Base-by-base conservation (phyloP, 2,797 vertebrate genomes). In the Pipistrellus pygmaeus region DNA sequence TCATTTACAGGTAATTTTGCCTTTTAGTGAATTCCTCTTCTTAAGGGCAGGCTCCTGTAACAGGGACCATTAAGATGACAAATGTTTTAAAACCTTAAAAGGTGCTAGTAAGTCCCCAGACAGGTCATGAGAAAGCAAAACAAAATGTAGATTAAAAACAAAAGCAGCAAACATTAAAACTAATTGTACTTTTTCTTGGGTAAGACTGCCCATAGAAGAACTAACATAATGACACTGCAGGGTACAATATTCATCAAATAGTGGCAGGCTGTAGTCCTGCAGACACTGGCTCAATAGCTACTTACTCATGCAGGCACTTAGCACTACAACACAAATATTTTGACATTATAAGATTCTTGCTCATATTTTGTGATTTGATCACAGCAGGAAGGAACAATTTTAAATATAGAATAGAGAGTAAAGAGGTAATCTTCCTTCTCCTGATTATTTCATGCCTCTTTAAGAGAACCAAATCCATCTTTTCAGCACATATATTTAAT, bases 71-170 rank as follows among this genome's bases (percentile, higher is more conserved):
- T 96, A 95, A 51, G 11, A 84, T 82, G 44, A 46, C 51, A 85
- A 64, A 60, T 64, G 21, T 85, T 88, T 95, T 62, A 71, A 66
- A 91, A 27, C 27, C 72, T 78, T 77, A 27, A 46, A 87, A 75
- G 21, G 53, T 21, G 21, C 51, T 21, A 53, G n/a, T 25, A 76
- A 88, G 55, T 96, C 51, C 72, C 48, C 2, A 81, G 32, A 68
- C 81, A 93, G 72, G 35, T 77, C 48, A n/a, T 85, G 86, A 92
- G 95, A 91, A 87, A 46, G 23, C 86, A 84, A 97, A 97, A 53
- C 46, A 12, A 88, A 84, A 92, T 85, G 5, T 41, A 77, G 51
- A 84, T 51, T 88, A 27, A 85, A 71, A 93, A 75, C 27, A 91
- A 86, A 73, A 80, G 14, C 3, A 92, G 86, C 55, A 91, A 71